Evolutionary conservation across 2,797 vertebrate genomes (phyloP), one percentile per base, ranked within the genome.

Genomic region (Darevskia nairensis): DNA sequence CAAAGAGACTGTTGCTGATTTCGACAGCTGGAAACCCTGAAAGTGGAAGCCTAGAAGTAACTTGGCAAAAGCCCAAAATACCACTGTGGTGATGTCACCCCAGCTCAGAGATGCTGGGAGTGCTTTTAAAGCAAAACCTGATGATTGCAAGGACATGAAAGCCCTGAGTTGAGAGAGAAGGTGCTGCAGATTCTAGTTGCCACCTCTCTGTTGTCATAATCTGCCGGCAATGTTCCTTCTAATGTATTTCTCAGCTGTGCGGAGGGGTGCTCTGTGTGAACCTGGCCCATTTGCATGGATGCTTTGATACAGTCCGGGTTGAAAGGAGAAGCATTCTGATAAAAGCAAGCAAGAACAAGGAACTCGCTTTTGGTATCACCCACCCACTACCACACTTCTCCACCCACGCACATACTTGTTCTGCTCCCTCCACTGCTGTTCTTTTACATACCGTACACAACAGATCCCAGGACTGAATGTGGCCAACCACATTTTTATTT

Each of bases 1-100:
- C 79, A 76, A 89, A 89, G 84, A 89, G 79, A 85, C 88, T 85
- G 83, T 89, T 89, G 88, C 88, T 89, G 88, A 89, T 86, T 89
- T 89, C 41, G 71, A 89, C 88, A 89, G 88, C 88, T 89, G 84
- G 88, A 89, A 89, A 89, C 84, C 71, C 78, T 89, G 88, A 89
- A 89, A 86, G 71, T 89, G 79, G 84, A 89, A 89, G 71, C 84
- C 88, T 89, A 82, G 83, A 89, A 89, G 88, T 81, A 89, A 86
- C 84, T 89, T 89, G 88, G 88, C 88, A 82, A 75, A 55, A 64
- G 46, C 78, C 80, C 84, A 89, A 86, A 81, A 89, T 89, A 69
- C 88, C 84, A 77, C 17, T 35, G 78, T 1, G 6, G 78, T 89
- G 88, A 89, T 89, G 79, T 89, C 88, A 89, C 61, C 11, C 17